Evolutionary conservation across 2,797 vertebrate genomes (phyloP), one percentile per base, ranked within the genome.

Genomic region (Sebastes kiyomatsui): DNA sequence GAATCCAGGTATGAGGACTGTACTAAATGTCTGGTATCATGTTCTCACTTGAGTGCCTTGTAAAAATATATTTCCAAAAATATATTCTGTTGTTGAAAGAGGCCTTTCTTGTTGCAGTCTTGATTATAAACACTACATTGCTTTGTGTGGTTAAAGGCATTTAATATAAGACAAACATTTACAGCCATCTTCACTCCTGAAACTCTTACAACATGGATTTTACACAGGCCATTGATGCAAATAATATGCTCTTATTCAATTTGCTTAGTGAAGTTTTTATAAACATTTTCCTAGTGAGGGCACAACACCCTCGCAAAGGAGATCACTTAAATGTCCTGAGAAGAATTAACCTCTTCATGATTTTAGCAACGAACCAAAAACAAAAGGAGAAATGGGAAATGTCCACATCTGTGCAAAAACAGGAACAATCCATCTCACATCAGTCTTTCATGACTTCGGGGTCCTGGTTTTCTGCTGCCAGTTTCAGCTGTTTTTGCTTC

Each of bases 391-490:
- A 81, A 82, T 35, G 58, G 27, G 22, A 70, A 86, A 84, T 72
- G 80, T 90, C 87, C 79, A 79, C 67, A 61, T 85, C 1, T 67
- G 65, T 79, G 72, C 59, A 75, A 88, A 70, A 23, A 64, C 6
- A 18, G 9, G 1, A 28, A 3, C 18, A 59, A 72, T 81, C 42
- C 62, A 6, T 67, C 54, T 9, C 18, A 7, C 0, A 0, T 94
- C 88, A 95, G 82, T 93, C 94, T 78, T 94, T 94, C 5, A 94
- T 72, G 23, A 81, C 22, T 35, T 91, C 79, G 5, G 83, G 52
- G 56, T 89, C 86, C 87, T 97, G 96, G 88, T 96, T 94, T 90
- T 95, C 93, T 3, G 96, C 96, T 0, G 93, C 94, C 79, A 94
- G 46, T 42, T 95, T 86, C 49, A 94, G 91, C 55, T 94, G 20